Conservation (phyloP, 2,888 invertebrate genomes). For the Torymus texanus region DNA sequence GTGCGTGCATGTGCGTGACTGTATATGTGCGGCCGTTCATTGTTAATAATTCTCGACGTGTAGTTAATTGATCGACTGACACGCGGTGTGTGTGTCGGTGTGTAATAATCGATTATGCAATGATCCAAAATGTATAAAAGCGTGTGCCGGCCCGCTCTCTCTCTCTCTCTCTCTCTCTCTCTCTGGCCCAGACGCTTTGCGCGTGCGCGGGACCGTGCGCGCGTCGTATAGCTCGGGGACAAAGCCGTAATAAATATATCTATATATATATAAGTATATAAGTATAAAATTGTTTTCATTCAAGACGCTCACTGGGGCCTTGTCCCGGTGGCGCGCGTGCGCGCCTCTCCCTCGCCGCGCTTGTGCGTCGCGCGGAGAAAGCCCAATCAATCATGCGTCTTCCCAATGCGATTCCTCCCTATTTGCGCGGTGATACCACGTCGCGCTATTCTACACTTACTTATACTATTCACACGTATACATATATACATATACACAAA, state of each 20-base stretch:
- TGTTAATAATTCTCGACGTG: slow-evolving; percentile 43
- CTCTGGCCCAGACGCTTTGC: background rate
- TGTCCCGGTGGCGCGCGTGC: slow-evolving; percentile 34
- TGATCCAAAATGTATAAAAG: slow-evolving; percentile 24
- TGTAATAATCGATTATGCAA: slow-evolving; percentile 8
- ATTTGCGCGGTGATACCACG: slow-evolving; percentile 48
- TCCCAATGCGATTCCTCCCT: slow-evolving; percentile 61
- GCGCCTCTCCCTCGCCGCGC: no score
- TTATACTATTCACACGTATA: no score
- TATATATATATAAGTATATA: background rate
- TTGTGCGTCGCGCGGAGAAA: slow-evolving; percentile 54
- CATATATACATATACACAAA: no score
- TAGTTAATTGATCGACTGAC: slow-evolving; percentile 43
- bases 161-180: background rate
- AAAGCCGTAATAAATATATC: background rate
- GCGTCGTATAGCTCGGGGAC: slow-evolving; percentile 28
- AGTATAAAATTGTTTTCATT: slow-evolving; percentile 54
- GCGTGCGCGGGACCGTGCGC: no score
- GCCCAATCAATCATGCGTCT: slow-evolving; percentile 69
- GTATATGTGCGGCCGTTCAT: background rate
- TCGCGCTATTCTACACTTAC: slow-evolving; percentile 52
- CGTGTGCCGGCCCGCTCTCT: slow-evolving; percentile 15
- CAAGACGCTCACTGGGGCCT: slow-evolving; percentile 46
- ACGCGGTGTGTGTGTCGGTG: slow-evolving; percentile 9
- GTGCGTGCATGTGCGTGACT: slow-evolving; percentile 12